Evolutionary conservation across 2,888 invertebrate genomes (phyloP).

Genomic region (Dryobotodes eremita): DNA sequence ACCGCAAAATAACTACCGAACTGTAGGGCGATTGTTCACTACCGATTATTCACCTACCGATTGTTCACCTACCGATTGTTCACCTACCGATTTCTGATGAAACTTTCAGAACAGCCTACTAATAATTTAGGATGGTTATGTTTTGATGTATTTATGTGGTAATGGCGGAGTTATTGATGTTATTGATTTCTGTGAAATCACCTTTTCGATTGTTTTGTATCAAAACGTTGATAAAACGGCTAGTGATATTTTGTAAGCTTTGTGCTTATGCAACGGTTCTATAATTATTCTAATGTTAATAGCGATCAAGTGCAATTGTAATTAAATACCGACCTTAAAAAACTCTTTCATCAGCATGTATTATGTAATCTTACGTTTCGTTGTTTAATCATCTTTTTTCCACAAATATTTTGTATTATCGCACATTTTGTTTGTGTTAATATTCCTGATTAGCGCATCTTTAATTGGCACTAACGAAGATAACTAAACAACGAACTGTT

Average conservation of each 20-base stretch:
- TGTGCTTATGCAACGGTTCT: constrained; percentile 54
- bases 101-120: not conserved
- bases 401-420: not conserved
- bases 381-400: not conserved
- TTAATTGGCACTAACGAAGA: constrained; percentile 27
- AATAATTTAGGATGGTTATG: not conserved
- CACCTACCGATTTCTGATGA: not conserved
- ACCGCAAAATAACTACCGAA: not conserved
- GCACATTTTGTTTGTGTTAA: constrained; percentile 7
- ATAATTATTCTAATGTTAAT: constrained; percentile 27
- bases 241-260: constrained; percentile 73
- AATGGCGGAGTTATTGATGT: constrained; percentile 38
- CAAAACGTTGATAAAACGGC: constrained; percentile 79
- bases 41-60: not conserved
- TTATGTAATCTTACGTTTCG: not conserved
- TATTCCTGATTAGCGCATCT: constrained; percentile 9
- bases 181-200: constrained; percentile 85
- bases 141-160: not conserved
- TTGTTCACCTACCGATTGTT: not conserved
- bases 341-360: constrained; percentile 9
- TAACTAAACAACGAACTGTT: constrained; percentile 2
- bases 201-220: constrained; percentile 82
- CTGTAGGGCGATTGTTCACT: not conserved
- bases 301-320: constrained; percentile 54
- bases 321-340: not conserved